Evolutionary conservation across 2,888 invertebrate genomes (phyloP), one percentile per base, ranked within the genome.

Genomic region (Drosophila mettleri): DNA sequence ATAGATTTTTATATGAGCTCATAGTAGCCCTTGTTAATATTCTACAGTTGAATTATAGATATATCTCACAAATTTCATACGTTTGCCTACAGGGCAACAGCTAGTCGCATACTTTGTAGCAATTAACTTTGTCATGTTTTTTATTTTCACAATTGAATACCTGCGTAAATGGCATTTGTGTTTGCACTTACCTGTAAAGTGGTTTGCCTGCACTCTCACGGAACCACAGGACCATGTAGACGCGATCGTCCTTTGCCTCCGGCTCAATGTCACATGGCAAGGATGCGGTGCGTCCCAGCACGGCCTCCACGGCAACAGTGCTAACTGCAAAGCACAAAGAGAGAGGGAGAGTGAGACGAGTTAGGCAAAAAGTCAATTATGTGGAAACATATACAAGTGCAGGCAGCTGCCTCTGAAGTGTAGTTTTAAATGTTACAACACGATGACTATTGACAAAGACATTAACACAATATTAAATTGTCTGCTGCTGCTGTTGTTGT

Each of bases 221-320:
- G 92, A 97, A 98, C 97, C 97, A 98, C 57, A 98, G 94, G 82
- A 98, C 97, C 96, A 97, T 97, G 93, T 97, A 97, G 69, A 97
- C 97, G 73, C 96, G 94, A 92, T 97, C 97, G 88, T 96, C 96
- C 86, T 95, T 94, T 61, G 95, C 94, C 91, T 95, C 95, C 59
- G 97, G 97, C 86, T 96, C 96, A 92, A 97, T 96, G 94, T 97
- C 96, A 93, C 97, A 98, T 36, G 97, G 97, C 88, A 98, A 93
- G 54, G 96, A 95, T 64, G 97, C 97, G 79, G 96, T 96, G 55
- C 95, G 94, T 8, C 97, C 97, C 75, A 97, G 93, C 43, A 97
- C 97, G 12, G 97, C 97, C 89, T 96, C 97, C 78, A 97, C 97
- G 75, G 94, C 94, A 62, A 94, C 94, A 54, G 95, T 94, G 80